Evolutionary conservation across 2,797 vertebrate genomes (phyloP), one percentile per base, ranked within the genome.

Genomic region (Pangasius larnaudii): DNA sequence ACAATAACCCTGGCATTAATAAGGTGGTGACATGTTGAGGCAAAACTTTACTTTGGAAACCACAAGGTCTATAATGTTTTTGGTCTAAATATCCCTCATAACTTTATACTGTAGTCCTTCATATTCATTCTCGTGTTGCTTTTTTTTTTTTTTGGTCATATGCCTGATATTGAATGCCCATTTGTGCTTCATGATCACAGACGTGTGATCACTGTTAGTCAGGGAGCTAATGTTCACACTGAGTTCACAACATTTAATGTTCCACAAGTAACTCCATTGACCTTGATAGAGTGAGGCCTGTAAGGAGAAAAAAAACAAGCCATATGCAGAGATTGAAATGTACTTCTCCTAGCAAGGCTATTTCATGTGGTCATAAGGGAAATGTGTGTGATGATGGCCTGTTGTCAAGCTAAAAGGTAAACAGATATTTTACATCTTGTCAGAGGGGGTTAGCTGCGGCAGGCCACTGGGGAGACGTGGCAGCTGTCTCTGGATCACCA

Each of bases 341-440:
- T 91, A 90, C 91, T 93, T 89, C 92, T 71, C 75, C 89, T 95
- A 95, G 94, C 92, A 94, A 93, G 93, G 93, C 94, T 94, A 95
- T 95, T 96, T 94, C 89, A 89, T 85, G 53, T 51, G 91, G 92
- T 93, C 94, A 90, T 93, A 46, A 67, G 92, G 93, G 95, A 94
- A 94, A 95, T 92, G 87, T 92, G 91, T 91, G 94, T 93, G 93
- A 94, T 94, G 93, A 91, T 63, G 71, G 89, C 67, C 86, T 91
- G 94, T 95, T 94, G 93, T 94, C 93, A 91, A 89, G 90, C 89
- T 84, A 87, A 94, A 95, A 94, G 94, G 93, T 93, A 96, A 95
- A 95, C 93, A 94, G 93, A 94, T 95, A 94, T 94, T 96, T 95
- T 94, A 94, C 92, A 94, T 93, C 92, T 90, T 94, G 94, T 94